Conservation (phyloP, 2,888 invertebrate species). For the Ypsolopha scabrella region DNA sequence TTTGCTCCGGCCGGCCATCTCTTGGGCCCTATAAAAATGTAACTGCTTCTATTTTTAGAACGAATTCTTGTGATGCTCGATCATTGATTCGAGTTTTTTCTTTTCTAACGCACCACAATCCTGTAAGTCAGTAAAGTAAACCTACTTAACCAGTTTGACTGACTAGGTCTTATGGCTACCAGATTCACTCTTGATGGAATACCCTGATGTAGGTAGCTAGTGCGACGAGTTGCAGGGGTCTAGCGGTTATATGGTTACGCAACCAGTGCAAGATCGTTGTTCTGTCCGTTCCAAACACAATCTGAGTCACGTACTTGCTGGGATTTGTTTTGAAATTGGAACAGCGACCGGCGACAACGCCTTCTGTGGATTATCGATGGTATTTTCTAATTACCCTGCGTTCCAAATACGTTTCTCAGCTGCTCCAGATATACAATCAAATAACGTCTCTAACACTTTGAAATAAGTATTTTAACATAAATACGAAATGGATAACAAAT, state of each 20-base stretch:
- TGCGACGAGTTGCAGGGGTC: background rate
- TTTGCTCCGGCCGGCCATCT: slow-evolving; percentile 11
- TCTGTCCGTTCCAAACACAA: slow-evolving; percentile 45
- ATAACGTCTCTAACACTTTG: background rate
- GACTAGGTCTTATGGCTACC: slow-evolving; percentile 13
- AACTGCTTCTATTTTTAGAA: too few relatives aligned
- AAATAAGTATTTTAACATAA: background rate
- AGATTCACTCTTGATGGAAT: slow-evolving; percentile 38
- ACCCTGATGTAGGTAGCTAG: background rate
- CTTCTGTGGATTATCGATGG: slow-evolving; percentile 58
- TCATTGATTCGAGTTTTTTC: too few relatives aligned
- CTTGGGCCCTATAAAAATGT: background rate
- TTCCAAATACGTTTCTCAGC: background rate
- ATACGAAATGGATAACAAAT: background rate
- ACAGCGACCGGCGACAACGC: slow-evolving; percentile 49
- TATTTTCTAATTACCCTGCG: slow-evolving; percentile 44
- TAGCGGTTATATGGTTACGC: slow-evolving; percentile 18
- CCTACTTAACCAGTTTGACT: background rate
- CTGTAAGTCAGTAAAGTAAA: background rate
- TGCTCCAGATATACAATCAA: background rate
- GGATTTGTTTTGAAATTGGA: slow-evolving; percentile 69
- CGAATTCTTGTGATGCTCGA: too few relatives aligned
- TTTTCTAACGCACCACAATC: background rate
- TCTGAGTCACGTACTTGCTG: slow-evolving; percentile 64
- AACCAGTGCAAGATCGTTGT: slow-evolving; percentile 38